Percentiles rank a stretch among this genome's conserved stretches.
Conservation (phyloP, 2,113 vertebrate species). For the Phalacrocorax carbo region DNA sequence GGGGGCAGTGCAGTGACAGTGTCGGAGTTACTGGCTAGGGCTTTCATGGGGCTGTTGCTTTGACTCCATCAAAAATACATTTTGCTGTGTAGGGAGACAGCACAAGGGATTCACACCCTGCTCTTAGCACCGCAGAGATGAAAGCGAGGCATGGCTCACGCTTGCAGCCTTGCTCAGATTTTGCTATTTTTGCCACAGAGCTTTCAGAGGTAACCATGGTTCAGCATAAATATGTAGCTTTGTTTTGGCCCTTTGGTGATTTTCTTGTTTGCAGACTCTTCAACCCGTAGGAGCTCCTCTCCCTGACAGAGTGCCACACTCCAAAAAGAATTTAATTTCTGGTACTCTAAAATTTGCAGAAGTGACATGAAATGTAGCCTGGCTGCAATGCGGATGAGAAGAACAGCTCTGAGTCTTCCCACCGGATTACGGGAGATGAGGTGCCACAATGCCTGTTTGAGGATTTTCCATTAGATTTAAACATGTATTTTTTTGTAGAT, state of each 20-base stretch:
- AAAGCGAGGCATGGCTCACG: not conserved
- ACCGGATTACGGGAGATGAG: not conserved
- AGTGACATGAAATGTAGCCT: not conserved
- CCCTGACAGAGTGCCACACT: not conserved
- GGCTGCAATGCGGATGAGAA: not conserved
- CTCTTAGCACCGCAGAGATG: not conserved
- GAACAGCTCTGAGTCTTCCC: not conserved
- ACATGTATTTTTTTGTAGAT: not conserved
- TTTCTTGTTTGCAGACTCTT: not conserved
- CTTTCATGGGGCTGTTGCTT: not conserved
- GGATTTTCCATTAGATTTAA: not conserved
- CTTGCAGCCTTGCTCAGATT: not conserved
- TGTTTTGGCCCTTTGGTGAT: not conserved
- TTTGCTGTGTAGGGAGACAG: not conserved
- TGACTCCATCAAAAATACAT: not conserved
- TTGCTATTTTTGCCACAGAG: constrained; percentile 16
- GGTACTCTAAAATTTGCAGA: not conserved
- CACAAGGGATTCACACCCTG: not conserved
- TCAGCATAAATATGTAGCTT: constrained; percentile 2
- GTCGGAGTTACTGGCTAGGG: not conserved
- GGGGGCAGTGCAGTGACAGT: not conserved
- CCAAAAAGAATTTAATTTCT: not conserved
- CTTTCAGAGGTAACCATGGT: not conserved
- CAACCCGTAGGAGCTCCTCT: not conserved
- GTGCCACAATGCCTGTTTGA: not conserved